A percentile compares a stretch with the other conserved stretches of the same genome.
Evolutionary conservation across 2,113 vertebrate species (phyloP).

Genomic region (Chionomys nivalis): DNA sequence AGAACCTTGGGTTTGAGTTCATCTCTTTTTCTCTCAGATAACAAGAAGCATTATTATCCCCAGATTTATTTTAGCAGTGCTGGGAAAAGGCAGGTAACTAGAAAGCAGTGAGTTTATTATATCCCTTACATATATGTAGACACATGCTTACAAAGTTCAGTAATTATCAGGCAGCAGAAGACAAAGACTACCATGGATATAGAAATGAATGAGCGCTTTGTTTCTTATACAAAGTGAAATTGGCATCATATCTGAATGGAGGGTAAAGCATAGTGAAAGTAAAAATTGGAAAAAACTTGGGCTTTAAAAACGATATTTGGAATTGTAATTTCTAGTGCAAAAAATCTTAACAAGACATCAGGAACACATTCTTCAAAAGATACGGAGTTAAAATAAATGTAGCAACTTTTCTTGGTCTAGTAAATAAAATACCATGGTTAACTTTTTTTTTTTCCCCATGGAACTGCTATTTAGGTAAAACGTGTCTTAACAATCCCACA

Average conservation of each 20-base stretch:
- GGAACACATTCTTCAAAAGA: conserved; percentile 24
- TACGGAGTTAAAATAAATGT: conserved; percentile 28
- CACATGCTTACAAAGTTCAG: neutral
- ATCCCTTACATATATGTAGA: conserved; percentile 3
- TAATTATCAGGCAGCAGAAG: neutral
- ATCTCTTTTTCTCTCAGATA: neutral
- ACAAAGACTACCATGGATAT: neutral
- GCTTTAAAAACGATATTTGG: conserved; percentile 22
- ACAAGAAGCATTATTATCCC: neutral
- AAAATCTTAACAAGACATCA: conserved; percentile 35
- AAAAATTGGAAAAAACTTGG: neutral
- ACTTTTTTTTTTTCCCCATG: neutral
- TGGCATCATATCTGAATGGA: neutral
- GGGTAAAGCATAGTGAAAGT: neutral
- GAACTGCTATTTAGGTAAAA: conserved; percentile 47
- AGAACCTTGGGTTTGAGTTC: neutral
- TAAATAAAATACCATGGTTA: conserved; percentile 13
- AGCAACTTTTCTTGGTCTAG: conserved; percentile 41
- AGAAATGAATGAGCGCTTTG: neutral
- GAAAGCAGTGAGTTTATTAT: neutral
- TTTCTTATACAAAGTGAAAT: neutral
- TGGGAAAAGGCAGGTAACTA: neutral
- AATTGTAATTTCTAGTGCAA: conserved; percentile 19
- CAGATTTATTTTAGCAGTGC: neutral
- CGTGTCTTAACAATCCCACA: conserved; percentile 46